These are phyloP conservation scores for Brenthis hecate DNA, from an alignment of 2,888 invertebrate genomes.

Conservation along the genomic window DNA sequence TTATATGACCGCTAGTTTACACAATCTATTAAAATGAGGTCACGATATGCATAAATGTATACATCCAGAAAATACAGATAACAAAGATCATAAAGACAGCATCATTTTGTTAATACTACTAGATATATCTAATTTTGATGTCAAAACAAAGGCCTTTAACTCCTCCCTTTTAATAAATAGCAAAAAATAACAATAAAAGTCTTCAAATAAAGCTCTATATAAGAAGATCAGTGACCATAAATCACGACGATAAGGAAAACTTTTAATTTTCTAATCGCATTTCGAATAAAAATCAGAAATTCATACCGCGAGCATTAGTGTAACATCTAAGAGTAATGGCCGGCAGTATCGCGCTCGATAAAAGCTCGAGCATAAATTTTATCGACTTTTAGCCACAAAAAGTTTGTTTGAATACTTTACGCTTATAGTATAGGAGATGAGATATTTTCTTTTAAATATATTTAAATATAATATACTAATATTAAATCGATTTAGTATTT, in stretches of 20 bases:
- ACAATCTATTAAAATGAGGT: too few species aligned
- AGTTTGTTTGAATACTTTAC: constrained; percentile 51
- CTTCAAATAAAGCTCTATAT: neutral
- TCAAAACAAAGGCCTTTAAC: too few species aligned
- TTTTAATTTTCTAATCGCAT: constrained; percentile 25
- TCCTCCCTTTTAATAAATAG: too few species aligned
- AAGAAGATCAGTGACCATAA: neutral
- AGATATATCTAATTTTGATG: too few species aligned
- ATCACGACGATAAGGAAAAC: constrained; percentile 15
- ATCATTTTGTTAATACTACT: too few species aligned
- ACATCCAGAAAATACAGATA: too few species aligned
- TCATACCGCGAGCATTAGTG: constrained; percentile 20
- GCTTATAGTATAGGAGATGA: constrained; percentile 47
- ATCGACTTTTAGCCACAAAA: constrained; percentile 55
- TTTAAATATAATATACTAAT: too few species aligned
- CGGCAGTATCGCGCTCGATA: constrained; percentile 56
- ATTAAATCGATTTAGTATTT: too few species aligned
- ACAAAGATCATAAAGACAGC: too few species aligned
- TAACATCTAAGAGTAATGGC: constrained; percentile 28
- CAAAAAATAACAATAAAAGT: neutral
- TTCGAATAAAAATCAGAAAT: constrained; percentile 3
- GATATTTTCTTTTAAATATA: neutral
- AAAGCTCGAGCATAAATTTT: constrained; percentile 62
- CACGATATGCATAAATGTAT: too few species aligned
- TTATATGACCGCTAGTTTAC: too few species aligned